Evolutionary conservation across 2,888 invertebrate species (phyloP).

Genomic region (Formica aserva): DNA sequence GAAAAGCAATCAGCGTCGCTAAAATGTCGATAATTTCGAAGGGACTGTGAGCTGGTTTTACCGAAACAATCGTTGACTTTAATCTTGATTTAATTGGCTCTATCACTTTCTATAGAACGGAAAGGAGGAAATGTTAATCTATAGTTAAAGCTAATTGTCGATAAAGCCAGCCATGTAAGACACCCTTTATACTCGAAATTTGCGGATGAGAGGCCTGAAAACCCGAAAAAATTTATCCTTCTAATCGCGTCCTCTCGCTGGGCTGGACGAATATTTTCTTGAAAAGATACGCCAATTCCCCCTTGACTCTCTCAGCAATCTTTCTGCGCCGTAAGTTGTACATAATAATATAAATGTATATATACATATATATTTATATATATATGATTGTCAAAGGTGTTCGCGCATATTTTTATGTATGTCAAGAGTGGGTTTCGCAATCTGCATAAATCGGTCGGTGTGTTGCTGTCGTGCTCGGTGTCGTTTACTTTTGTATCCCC

Average conservation of each 20-base stretch:
- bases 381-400: constrained; percentile 48
- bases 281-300: constrained; percentile 64
- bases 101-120: not conserved
- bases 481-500: constrained; percentile 51
- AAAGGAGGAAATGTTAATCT: not conserved
- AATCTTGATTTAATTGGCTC: not conserved
- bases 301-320: constrained; percentile 19
- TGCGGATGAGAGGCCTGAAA: not conserved
- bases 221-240: constrained; percentile 28
- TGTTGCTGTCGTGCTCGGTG: constrained; percentile 57
- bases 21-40: not conserved
- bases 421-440: constrained; percentile 33
- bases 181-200: constrained; percentile 18
- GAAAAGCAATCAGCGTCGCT: not conserved
- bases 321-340: constrained; percentile 35
- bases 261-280: constrained; percentile 81
- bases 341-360: constrained; percentile 53
- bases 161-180: constrained; percentile 13
- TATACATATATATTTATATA: constrained; percentile 45
- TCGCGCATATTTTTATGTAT: constrained; percentile 56
- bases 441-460: constrained; percentile 57
- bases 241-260: constrained; percentile 40
- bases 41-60: constrained; percentile 1
- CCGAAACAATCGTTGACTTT: constrained; percentile 10
- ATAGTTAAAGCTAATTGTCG: not conserved